Evolutionary conservation across 2,888 invertebrate species (phyloP).

Genomic region (Tipula lateralis): DNA sequence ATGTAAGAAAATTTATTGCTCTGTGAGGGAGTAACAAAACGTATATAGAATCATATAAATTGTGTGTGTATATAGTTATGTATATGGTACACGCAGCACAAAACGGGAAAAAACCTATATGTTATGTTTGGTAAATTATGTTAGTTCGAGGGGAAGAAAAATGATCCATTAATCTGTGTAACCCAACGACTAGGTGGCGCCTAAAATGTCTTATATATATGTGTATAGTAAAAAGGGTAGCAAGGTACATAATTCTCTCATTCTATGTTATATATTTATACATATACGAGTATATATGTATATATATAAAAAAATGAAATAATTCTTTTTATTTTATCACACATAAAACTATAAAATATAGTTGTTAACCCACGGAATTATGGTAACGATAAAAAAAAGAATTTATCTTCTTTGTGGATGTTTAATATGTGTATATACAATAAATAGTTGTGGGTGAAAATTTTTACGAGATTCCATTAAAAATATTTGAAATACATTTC

Average conservation of each 20-base stretch:
- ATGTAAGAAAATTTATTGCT: neutral
- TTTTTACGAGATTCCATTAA: conserved; percentile 9
- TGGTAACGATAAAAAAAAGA: neutral
- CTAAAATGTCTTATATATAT: conserved; percentile 39
- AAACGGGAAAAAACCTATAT: neutral
- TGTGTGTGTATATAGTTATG: neutral
- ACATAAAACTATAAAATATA: neutral
- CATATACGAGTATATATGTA: neutral
- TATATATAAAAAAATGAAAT: neutral
- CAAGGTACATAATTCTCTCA: neutral
- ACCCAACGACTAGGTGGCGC: conserved; percentile 73
- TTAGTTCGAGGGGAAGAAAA: conserved; percentile 50
- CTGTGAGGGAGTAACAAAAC: neutral
- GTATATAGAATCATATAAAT: neutral
- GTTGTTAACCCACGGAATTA: conserved; percentile 19
- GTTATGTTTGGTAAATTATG: neutral
- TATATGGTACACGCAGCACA: neutral
- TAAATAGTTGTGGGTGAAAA: conserved; percentile 11
- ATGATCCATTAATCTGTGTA: conserved; percentile 77
- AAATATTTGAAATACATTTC: conserved; percentile 4
- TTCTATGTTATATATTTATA: neutral
- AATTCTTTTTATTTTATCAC: conserved; percentile 24
- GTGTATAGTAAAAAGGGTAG: neutral
- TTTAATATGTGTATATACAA: neutral
- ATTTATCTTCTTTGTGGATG: neutral